phyloP scores from a whole-genome alignment of 1,140 invertebrate species.

The Drosophila mauritiana region DNA sequence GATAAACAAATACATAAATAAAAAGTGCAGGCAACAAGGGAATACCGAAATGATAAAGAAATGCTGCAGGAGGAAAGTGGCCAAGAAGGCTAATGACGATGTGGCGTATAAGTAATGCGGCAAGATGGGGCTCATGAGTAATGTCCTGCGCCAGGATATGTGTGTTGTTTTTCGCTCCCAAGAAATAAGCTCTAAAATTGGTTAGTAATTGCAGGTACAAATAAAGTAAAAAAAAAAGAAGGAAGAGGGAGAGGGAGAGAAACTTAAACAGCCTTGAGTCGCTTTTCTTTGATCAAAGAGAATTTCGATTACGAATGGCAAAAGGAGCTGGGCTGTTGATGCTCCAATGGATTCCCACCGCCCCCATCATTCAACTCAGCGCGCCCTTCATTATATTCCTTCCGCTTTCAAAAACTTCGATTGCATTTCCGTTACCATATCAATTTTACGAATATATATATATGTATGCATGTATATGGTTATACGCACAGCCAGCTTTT shows the following conservation, averaged over 20 bases:
- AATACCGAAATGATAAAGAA: not conserved
- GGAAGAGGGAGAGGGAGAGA: not conserved
- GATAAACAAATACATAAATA: conserved; percentile 56
- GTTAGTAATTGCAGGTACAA: not conserved
- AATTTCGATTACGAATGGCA: not conserved
- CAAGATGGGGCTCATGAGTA: conserved; percentile 14
- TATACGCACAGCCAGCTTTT: conserved; percentile 17
- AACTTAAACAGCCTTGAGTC: not conserved
- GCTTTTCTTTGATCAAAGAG: not conserved
- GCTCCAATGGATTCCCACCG: conserved; percentile 1
- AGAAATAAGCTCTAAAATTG: not conserved
- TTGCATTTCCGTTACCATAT: conserved; percentile 32
- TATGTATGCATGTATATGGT: not conserved
- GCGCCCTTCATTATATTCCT: conserved; percentile 34
- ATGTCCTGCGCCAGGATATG: not conserved
- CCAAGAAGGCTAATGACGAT: conserved; percentile 6
- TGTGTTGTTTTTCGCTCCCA: not conserved
- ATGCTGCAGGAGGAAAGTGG: not conserved
- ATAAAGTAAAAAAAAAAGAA: not conserved
- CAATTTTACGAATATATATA: conserved; percentile 3
- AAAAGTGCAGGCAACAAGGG: conserved; percentile 6
- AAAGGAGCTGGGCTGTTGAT: conserved; percentile 2
- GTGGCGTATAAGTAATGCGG: conserved; percentile 11
- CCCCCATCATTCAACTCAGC: not conserved
- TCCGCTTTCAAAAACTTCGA: conserved; percentile 41